Percentiles rank a stretch among this genome's conserved stretches.
Conservation (phyloP, 1,140 invertebrate species). For the Acromyrmex echinatior region DNA sequence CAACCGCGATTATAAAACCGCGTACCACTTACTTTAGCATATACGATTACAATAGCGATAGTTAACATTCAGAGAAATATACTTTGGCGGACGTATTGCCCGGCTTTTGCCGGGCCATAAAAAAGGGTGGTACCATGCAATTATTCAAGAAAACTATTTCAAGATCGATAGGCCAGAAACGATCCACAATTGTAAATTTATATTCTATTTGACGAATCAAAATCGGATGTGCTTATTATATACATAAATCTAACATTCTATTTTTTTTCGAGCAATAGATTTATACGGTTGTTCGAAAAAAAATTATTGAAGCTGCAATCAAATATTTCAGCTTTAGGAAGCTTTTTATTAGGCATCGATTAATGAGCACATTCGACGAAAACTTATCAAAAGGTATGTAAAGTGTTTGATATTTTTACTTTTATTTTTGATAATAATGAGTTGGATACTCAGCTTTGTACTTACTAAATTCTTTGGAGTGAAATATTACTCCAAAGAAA, state of each 20-base stretch:
- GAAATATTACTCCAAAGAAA: no score
- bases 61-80: constrained; percentile 39
- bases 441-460: background rate
- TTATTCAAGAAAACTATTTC: constrained; percentile 1
- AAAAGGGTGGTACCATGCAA: background rate
- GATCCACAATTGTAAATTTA: background rate
- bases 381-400: background rate
- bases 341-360: background rate
- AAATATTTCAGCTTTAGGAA: background rate
- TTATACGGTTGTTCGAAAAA: background rate
- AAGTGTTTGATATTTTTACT: background rate
- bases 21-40: constrained; percentile 43
- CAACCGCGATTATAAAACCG: constrained; percentile 60
- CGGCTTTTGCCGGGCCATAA: background rate
- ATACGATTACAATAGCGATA: constrained; percentile 36
- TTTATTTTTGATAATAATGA: background rate
- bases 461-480: no score
- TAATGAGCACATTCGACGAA: background rate
- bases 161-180: background rate
- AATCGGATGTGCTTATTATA: background rate
- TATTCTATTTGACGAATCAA: background rate
- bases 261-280: no score
- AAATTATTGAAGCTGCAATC: background rate
- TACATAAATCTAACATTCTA: background rate
- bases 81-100: background rate